Conservation (phyloP, 2,113 vertebrate genomes). For the Alethe castanea region DNA sequence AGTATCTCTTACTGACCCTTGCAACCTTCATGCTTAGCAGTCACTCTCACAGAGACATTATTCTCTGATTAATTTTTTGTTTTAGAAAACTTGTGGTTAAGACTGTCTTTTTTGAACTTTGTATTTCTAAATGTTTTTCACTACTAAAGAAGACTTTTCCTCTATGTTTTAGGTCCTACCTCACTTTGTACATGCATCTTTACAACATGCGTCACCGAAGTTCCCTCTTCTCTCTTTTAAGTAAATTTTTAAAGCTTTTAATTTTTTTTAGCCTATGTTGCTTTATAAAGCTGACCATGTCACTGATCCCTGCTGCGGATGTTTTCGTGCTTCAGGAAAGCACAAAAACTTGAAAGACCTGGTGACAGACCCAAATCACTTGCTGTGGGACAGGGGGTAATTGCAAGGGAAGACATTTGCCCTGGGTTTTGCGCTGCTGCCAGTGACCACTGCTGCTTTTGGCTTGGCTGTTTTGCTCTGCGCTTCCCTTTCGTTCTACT, state of each 20-base stretch:
- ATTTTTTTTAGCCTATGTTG: not conserved
- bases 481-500: not conserved
- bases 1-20: not conserved
- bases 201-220: not conserved
- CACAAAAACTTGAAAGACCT: not conserved
- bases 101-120: not conserved
- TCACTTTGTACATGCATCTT: not conserved
- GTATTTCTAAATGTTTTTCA: not conserved
- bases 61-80: not conserved
- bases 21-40: not conserved
- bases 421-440: not conserved
- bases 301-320: not conserved
- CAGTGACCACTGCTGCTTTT: not conserved
- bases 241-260: not conserved
- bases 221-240: not conserved
- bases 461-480: not conserved
- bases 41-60: not conserved
- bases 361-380: not conserved
- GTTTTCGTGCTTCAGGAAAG: not conserved
- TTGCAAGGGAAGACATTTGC: not conserved
- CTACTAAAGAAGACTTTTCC: not conserved
- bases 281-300: not conserved
- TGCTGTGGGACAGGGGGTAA: fast-evolving
- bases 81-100: not conserved
- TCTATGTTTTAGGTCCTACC: not conserved